Evolutionary conservation across 1,140 invertebrate species (phyloP).

Genomic region (Papilio dardanus): DNA sequence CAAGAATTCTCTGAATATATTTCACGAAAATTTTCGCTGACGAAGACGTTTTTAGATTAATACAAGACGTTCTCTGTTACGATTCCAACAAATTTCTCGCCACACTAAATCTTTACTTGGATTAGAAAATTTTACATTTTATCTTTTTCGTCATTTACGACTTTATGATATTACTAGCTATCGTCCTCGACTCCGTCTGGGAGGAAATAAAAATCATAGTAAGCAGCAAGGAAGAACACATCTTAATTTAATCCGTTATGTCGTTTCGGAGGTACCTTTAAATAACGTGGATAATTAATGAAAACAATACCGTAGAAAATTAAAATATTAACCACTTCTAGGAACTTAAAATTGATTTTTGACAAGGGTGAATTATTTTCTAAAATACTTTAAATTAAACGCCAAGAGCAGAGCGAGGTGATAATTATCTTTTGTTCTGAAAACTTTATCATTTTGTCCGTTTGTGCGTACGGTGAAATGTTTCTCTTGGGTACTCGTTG

Average conservation of each 20-base stretch:
- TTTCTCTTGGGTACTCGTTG: background rate
- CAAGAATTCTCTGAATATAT: background rate
- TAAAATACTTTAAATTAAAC: conserved; percentile 5
- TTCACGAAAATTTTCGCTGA: conserved; percentile 6
- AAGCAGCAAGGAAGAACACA: too few relatives aligned
- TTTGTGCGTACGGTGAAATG: background rate
- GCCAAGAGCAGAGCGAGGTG: background rate
- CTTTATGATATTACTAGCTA: too few relatives aligned
- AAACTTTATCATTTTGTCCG: conserved; percentile 14
- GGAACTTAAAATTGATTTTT: conserved; percentile 12
- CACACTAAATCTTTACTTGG: background rate
- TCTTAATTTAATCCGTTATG: too few relatives aligned
- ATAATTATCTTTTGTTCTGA: conserved; percentile 2
- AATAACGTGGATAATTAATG: background rate
- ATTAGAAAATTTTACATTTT: conserved; percentile 4
- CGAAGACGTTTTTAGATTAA: conserved; percentile 9
- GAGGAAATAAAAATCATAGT: too few relatives aligned
- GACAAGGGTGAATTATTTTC: background rate
- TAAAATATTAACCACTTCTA: background rate
- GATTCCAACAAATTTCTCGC: conserved; percentile 9
- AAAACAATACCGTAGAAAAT: background rate
- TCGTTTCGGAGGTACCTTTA: too few relatives aligned
- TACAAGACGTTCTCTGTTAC: background rate
- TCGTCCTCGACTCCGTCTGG: too few relatives aligned
- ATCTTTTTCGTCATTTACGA: background rate